Conservation (phyloP, 2,113 vertebrate genomes). For the Urocolius indicus region DNA sequence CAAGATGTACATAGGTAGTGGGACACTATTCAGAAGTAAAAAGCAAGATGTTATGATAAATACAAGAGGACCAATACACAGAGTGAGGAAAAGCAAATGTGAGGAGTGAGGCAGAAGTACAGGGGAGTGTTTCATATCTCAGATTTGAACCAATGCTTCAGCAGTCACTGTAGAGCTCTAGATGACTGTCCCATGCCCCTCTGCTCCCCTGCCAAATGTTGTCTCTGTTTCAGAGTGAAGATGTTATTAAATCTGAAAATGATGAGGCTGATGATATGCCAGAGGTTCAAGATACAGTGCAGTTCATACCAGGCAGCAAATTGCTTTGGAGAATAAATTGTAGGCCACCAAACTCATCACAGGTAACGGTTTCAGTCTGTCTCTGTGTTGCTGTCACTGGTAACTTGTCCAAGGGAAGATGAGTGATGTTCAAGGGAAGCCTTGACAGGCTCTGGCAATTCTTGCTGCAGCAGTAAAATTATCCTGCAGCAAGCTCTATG, state of each 20-base stretch:
- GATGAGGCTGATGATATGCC: conserved; percentile 91
- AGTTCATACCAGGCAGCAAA: conserved; percentile 91
- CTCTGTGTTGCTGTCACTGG: background rate
- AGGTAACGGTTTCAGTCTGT: conserved; percentile 73
- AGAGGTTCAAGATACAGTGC: conserved; percentile 90
- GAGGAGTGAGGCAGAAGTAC: background rate
- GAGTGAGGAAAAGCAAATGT: background rate
- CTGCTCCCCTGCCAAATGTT: conserved; percentile 4
- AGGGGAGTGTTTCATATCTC: background rate
- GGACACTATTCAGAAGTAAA: background rate
- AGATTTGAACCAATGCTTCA: background rate
- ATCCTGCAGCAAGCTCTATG: background rate
- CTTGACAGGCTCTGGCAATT: background rate
- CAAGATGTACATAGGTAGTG: background rate
- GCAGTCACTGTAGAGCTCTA: background rate
- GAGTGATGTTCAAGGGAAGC: background rate
- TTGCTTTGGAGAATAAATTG: conserved; percentile 94
- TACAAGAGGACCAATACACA: background rate
- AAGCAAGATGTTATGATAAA: background rate
- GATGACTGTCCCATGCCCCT: background rate
- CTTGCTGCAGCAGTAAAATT: background rate
- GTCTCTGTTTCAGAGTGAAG: conserved; percentile 76
- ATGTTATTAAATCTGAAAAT: conserved; percentile 76
- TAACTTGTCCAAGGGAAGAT: background rate
- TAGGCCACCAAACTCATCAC: conserved; percentile 88